Base-by-base conservation (phyloP, 2,797 vertebrate genomes). In the Sebastes itinus region DNA sequence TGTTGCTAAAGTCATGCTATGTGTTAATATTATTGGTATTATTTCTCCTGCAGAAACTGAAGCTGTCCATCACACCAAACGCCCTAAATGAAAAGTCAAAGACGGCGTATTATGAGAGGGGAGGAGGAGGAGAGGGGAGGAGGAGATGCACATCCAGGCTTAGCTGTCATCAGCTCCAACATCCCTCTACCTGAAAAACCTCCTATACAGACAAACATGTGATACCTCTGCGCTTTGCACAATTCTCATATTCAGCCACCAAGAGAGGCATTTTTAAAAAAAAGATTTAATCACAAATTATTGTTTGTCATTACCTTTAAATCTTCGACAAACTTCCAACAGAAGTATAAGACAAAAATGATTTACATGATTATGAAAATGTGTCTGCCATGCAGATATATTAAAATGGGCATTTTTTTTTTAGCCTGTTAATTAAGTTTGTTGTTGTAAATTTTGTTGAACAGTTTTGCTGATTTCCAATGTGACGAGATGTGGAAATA, bases 11-110 rank as follows among this genome's bases (percentile, higher is more conserved):
- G 27, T 56, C 12, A 46, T 59, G 20, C 9, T 18, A 28, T 65
- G 4, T 60, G 22, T 67, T 66, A 38, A 82, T 49, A n/a, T 58
- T 49, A 20, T 12, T 60, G 23, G 20, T 82, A 0, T 2, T 46
- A 5, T 75, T 59, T 84, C 30, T 81, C 18, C 25, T 33, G 63
- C 90, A 96, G 96, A 96, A 85, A 85, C 77, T 96, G 59, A 92
- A 84, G 59, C 85, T 91, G 81, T 96, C 95, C 22, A 70, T 96
- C 75, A 92, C 78, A 28, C 96, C 96, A 0, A 90, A 87, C 7
- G 68, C 91, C 1, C 90, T 96, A 74, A 78, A 92, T 52, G 80
- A 88, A n/a, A 87, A 30, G 22, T 69, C 85, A 10, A 90, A 92
- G 5, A 83, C 61, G 59, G 11, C 75, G 0, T 91, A 93, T 61